These are phyloP conservation scores for Scaptomyza pallida DNA, from an alignment of 1,140 invertebrate genomes.

Conservation along the genomic window DNA sequence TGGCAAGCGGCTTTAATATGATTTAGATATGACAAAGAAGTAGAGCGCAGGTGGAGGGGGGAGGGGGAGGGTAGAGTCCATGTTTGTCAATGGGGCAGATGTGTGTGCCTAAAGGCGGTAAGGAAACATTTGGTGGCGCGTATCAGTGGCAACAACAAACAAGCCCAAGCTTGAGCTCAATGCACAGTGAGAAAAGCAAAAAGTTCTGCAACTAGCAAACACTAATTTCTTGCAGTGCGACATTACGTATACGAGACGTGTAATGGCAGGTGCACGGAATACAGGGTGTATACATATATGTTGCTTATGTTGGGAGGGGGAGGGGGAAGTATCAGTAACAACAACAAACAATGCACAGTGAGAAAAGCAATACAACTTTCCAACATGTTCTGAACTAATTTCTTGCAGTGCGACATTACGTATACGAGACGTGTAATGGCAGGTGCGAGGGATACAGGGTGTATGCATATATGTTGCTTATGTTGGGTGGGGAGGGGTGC, in stretches of 20 bases:
- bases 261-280: constrained; percentile 61
- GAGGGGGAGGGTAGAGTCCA: no score
- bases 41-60: no score
- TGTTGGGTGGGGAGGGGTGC: constrained; percentile 9
- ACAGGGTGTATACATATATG: constrained; percentile 11
- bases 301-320: background rate
- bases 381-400: no score
- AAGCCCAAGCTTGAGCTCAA: constrained; percentile 5
- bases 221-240: constrained; percentile 54
- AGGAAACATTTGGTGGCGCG: constrained; percentile 30
- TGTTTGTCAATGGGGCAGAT: constrained; percentile 32
- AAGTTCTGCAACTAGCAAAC: no score
- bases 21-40: constrained; percentile 22
- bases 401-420: constrained; percentile 46
- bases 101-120: constrained; percentile 41
- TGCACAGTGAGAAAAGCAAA: constrained; percentile 21
- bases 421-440: constrained; percentile 59
- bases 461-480: background rate
- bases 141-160: constrained; percentile 25
- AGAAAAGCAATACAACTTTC: no score
- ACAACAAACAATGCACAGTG: no score
- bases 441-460: constrained; percentile 47
- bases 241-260: constrained; percentile 39
- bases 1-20: constrained; percentile 31
- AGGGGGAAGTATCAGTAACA: no score